Conservation (phyloP, 2,797 vertebrate genomes). For the Spatula clypeata region DNA sequence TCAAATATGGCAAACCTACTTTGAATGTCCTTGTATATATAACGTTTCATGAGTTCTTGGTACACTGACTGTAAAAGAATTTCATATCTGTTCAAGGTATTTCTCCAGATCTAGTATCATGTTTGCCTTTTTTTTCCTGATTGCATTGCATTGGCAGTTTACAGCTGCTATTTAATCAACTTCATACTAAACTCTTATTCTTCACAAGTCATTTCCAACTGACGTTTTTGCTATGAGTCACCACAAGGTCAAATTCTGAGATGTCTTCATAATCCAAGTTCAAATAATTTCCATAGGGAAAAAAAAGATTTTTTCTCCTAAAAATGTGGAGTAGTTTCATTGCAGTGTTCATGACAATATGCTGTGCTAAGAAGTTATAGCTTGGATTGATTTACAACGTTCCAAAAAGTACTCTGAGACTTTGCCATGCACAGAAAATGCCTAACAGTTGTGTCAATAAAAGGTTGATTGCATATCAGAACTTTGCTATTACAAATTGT, state of each 20-base stretch:
- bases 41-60: not conserved
- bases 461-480: not conserved
- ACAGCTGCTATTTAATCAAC: not conserved
- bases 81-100: not conserved
- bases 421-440: not conserved
- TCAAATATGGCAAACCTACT: not conserved
- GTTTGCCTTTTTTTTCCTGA: not conserved
- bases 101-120: not conserved
- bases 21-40: not conserved
- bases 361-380: not conserved
- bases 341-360: not conserved
- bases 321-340: not conserved
- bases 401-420: not conserved
- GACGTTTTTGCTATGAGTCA: not conserved
- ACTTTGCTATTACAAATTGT: not conserved
- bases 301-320: not conserved
- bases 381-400: not conserved
- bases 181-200: not conserved
- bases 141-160: rapidly evolving
- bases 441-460: not conserved
- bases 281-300: not conserved
- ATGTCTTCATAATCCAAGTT: not conserved
- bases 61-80: not conserved
- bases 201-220: not conserved
- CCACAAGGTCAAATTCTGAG: not conserved